Evolutionary conservation across 2,797 vertebrate genomes (phyloP).

Genomic region (Oreortyx pictus): DNA sequence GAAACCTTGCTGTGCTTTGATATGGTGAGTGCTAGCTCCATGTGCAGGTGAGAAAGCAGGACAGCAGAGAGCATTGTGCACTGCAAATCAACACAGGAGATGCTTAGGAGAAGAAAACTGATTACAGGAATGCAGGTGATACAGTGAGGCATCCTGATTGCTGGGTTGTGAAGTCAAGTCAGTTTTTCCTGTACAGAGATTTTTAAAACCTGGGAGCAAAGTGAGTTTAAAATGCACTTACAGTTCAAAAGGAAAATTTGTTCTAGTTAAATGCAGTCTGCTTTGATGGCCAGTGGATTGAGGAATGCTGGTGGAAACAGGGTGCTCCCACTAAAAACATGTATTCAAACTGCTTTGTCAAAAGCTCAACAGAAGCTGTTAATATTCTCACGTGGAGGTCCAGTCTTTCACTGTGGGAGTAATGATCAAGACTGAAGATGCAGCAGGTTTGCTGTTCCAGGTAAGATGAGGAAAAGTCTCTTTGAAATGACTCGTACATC

Average conservation of each 20-base stretch:
- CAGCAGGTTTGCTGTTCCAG: not conserved
- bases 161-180: not conserved
- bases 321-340: not conserved
- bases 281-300: not conserved
- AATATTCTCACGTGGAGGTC: not conserved
- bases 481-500: not conserved
- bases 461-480: not conserved
- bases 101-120: not conserved
- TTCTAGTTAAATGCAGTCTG: not conserved
- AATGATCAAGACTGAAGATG: not conserved
- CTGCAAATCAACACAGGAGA: not conserved
- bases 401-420: not conserved
- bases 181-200: rapidly evolving
- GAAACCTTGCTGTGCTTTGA: not conserved
- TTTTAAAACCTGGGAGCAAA: not conserved
- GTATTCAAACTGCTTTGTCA: not conserved
- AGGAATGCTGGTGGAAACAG: not conserved
- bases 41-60: not conserved
- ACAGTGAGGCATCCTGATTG: not conserved
- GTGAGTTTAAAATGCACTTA: not conserved
- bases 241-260: not conserved
- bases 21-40: not conserved
- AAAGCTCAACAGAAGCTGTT: not conserved
- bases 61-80: not conserved
- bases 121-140: not conserved